A percentile compares a stretch with the other conserved stretches of the same genome.
Evolutionary conservation across 2,888 invertebrate genomes (phyloP).

Genomic region (Hirtodrosophila alboralis): DNA sequence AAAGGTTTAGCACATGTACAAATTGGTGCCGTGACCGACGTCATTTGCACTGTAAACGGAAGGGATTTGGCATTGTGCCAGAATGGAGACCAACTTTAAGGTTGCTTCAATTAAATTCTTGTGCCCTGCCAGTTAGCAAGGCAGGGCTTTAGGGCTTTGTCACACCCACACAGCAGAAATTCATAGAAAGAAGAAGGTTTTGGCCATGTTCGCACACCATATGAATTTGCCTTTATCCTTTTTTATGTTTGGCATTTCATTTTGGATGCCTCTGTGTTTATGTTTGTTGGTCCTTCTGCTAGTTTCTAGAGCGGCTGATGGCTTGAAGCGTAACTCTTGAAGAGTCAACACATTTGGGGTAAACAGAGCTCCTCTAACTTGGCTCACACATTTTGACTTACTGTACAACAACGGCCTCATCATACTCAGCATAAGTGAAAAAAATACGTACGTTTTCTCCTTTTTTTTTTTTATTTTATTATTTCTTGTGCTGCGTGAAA

Average conservation of each 20-base stretch:
- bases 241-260: conserved; percentile 28
- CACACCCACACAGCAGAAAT: conserved; percentile 6
- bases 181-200: conserved; percentile 4
- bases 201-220: conserved; percentile 21
- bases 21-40: conserved; percentile 59
- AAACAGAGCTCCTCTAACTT: conserved; percentile 17
- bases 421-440: conserved; percentile 64
- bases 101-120: conserved; percentile 71
- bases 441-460: conserved; percentile 49
- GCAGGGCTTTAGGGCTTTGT: conserved; percentile 21
- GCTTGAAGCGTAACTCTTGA: conserved; percentile 23
- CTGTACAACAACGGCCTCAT: conserved; percentile 62
- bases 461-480: conserved; percentile 7
- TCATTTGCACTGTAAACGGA: conserved; percentile 55
- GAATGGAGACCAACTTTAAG: conserved; percentile 59
- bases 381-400: conserved; percentile 63
- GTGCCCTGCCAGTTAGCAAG: conserved; percentile 26
- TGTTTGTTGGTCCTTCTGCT: conserved; percentile 13
- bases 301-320: conserved; percentile 14
- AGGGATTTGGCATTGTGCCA: conserved; percentile 36
- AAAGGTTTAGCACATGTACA: conserved; percentile 60
- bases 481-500: conserved; percentile 45
- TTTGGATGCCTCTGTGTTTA: conserved; percentile 23
- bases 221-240: conserved; percentile 53
- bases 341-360: conserved; percentile 52